A percentile compares a stretch with the other conserved stretches of the same genome.
These are phyloP conservation scores for Melangyna quadrimaculata DNA, from an alignment of 2,888 invertebrate genomes.

Conservation along the genomic window DNA sequence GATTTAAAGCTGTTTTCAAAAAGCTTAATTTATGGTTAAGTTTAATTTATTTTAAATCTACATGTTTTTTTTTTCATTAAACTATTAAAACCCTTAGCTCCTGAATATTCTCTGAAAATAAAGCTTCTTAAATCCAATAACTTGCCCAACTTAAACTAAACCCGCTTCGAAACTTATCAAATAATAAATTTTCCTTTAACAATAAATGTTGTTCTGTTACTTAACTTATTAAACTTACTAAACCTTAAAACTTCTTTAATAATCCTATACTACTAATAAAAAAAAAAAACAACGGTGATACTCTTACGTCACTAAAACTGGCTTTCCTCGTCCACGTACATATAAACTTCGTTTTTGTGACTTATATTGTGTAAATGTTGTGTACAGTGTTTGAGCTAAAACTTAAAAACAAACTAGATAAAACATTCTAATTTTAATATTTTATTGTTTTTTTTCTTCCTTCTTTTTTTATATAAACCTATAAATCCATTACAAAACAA, in stretches of 20 bases:
- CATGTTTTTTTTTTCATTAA: neutral
- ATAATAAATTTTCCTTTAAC: neutral
- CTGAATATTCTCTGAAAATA: neutral
- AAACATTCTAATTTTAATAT: conserved; percentile 55
- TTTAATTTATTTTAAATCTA: neutral
- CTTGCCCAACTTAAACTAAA: neutral
- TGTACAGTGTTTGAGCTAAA: conserved; percentile 65
- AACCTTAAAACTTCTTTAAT: neutral
- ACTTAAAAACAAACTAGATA: conserved; percentile 18
- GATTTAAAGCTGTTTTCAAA: neutral
- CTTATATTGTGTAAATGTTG: conserved; percentile 62
- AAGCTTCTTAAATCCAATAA: neutral
- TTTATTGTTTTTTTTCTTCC: conserved; percentile 28
- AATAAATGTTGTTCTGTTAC: neutral
- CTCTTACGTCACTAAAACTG: conserved; percentile 35
- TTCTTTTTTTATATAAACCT: conserved; percentile 28
- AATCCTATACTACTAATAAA: neutral
- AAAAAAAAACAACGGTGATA: neutral
- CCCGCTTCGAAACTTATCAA: neutral
- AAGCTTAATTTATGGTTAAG: neutral
- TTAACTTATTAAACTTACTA: neutral
- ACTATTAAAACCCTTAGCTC: neutral
- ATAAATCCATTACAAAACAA: conserved; percentile 35
- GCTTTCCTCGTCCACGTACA: conserved; percentile 55
- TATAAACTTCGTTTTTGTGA: conserved; percentile 61